phyloP scores from a whole-genome alignment of 37 sponge, comb jelly and placozoan species.

The Dysidea cf. avara region DNA sequence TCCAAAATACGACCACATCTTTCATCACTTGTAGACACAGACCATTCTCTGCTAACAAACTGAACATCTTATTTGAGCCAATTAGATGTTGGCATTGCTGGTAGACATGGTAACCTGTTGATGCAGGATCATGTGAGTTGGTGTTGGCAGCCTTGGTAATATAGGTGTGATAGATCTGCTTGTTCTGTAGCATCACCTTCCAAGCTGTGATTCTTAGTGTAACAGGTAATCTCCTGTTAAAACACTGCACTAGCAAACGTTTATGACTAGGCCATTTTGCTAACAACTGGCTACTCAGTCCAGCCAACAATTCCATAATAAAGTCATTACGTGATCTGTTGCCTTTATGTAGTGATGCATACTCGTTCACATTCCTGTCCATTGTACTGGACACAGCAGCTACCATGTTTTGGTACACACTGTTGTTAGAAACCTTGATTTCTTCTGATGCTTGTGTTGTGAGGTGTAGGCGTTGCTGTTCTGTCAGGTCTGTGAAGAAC shows the following conservation, averaged over 20 bases:
- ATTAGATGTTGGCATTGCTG: constrained; percentile 10
- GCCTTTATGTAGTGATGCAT: too few relatives aligned
- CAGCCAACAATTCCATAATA: background rate
- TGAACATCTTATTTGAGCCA: constrained; percentile 1
- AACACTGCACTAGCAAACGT: background rate
- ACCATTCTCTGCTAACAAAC: background rate
- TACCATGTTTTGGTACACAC: too few relatives aligned
- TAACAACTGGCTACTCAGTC: constrained; percentile 8
- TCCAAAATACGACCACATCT: constrained; percentile 7
- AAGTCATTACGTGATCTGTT: background rate
- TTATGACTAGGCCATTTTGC: constrained; percentile 12
- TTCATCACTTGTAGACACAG: constrained; percentile 12
- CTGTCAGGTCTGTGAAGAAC: too few relatives aligned
- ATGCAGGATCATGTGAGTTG: background rate
- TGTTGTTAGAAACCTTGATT: too few relatives aligned
- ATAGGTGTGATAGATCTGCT: background rate
- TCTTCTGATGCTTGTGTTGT: too few relatives aligned
- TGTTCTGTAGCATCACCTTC: constrained; percentile 10
- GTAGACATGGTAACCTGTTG: constrained; percentile 3
- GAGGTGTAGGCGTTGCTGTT: too few relatives aligned
- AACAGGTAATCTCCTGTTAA: constrained; percentile 16
- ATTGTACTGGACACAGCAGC: too few relatives aligned
- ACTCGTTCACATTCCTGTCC: too few relatives aligned
- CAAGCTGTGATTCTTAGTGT: background rate
- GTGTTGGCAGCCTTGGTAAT: background rate